phyloP scores from a whole-genome alignment of 2,888 invertebrate species.

The Hirtodrosophila alboralis region DNA sequence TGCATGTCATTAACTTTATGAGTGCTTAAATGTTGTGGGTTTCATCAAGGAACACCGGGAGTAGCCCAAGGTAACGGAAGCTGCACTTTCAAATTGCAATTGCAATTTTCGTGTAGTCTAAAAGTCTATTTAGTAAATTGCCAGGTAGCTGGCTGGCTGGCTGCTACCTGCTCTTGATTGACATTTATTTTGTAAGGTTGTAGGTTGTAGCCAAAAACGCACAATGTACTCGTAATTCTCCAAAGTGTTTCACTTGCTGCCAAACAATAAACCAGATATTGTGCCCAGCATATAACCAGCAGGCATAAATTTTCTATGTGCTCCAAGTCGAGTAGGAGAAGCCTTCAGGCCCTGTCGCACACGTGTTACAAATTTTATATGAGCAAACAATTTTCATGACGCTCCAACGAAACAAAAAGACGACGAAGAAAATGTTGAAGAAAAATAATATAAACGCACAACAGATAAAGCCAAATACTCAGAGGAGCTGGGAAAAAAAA shows the following conservation, averaged over 20 bases:
- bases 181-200: slow-evolving; percentile 38
- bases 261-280: slow-evolving; percentile 76
- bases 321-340: slow-evolving; percentile 36
- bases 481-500: slow-evolving; percentile 49
- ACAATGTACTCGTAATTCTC: slow-evolving; percentile 64
- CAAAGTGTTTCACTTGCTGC: slow-evolving; percentile 78
- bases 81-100: slow-evolving; percentile 56
- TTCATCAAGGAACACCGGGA: slow-evolving; percentile 20
- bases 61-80: slow-evolving; percentile 75
- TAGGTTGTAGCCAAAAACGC: slow-evolving; percentile 11
- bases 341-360: slow-evolving; percentile 48
- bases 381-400: slow-evolving; percentile 67
- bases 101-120: slow-evolving; percentile 15
- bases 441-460: slow-evolving; percentile 65
- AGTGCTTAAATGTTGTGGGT: slow-evolving; percentile 64
- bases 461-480: slow-evolving; percentile 75
- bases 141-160: slow-evolving; percentile 16
- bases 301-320: slow-evolving; percentile 70
- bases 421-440: slow-evolving; percentile 14
- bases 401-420: slow-evolving; percentile 11
- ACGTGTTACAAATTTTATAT: slow-evolving; percentile 80
- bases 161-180: slow-evolving; percentile 41
- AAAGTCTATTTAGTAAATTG: slow-evolving; percentile 46
- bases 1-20: slow-evolving; percentile 81
- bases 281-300: slow-evolving; percentile 25